A percentile compares a stretch with the other conserved stretches of the same genome.
Evolutionary conservation across 35 echinoderm and acorn worm genomes (phyloP).

Genomic region (Hemicentrotus pulcherrimus): DNA sequence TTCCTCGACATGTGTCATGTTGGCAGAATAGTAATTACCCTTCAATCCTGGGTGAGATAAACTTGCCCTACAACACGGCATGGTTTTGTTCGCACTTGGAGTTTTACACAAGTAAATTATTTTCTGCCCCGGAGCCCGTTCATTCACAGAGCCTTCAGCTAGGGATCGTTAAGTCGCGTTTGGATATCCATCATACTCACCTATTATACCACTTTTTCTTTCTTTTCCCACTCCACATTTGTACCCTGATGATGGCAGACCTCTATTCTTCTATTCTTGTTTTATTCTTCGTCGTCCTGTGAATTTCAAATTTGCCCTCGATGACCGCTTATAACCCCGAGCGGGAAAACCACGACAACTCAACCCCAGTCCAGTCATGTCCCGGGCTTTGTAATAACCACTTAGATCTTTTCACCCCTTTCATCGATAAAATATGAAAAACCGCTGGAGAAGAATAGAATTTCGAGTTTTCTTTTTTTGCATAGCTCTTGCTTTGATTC

Average conservation of each 20-base stretch:
- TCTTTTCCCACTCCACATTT: slow-evolving; percentile 23
- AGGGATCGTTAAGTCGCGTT: slow-evolving; percentile 30
- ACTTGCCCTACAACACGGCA: not conserved
- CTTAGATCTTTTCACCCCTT: slow-evolving; percentile 43
- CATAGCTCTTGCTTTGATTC: not conserved
- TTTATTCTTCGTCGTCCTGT: not conserved
- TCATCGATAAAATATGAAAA: slow-evolving; percentile 21
- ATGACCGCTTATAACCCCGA: slow-evolving; percentile 46
- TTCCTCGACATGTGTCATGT: slow-evolving; percentile 16
- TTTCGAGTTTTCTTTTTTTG: not conserved
- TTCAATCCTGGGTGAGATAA: slow-evolving; percentile 13
- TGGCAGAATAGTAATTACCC: slow-evolving; percentile 36
- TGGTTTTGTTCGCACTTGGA: slow-evolving; percentile 37
- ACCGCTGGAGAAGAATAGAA: not conserved
- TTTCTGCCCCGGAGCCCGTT: slow-evolving; percentile 47
- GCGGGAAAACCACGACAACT: not conserved
- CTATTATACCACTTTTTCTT: slow-evolving; percentile 23
- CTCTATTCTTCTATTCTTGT: not conserved
- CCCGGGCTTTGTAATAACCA: slow-evolving; percentile 34
- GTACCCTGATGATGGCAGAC: not conserved
- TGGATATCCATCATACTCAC: slow-evolving; percentile 25
- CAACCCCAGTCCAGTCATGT: slow-evolving; percentile 7
- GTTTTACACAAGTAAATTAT: slow-evolving; percentile 53
- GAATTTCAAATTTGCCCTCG: slow-evolving; percentile 23
- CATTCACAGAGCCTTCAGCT: slow-evolving; percentile 23